Conservation (phyloP, 1,140 invertebrate genomes). For the Drosophila burlai region DNA sequence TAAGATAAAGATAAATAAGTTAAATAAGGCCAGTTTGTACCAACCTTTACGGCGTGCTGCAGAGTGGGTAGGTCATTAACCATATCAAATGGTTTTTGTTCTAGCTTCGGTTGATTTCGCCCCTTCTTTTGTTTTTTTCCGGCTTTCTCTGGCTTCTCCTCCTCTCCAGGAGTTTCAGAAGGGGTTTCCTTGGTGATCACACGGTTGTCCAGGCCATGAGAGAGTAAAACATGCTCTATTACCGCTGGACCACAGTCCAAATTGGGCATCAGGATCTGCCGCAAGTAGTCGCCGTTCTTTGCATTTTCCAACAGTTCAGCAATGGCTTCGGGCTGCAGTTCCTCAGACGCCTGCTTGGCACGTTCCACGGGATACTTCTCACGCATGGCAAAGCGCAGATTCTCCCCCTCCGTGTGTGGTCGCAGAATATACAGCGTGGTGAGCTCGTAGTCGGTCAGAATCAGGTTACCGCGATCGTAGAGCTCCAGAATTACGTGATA, state of each 20-base stretch:
- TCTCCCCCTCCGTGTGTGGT: constrained; percentile 96
- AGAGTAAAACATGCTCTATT: constrained; percentile 94
- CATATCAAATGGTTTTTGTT: constrained; percentile 87
- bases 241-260: constrained; percentile 95
- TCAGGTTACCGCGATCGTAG: constrained; percentile 98
- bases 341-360: constrained; percentile 87
- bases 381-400: constrained; percentile 95
- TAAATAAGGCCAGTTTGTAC: neutral
- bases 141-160: constrained; percentile 2
- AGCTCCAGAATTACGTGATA: constrained; percentile 98
- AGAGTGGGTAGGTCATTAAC: constrained; percentile 89
- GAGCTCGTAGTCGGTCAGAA: constrained; percentile 96
- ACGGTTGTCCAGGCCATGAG: constrained; percentile 89
- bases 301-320: constrained; percentile 88
- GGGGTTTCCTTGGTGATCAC: constrained; percentile 68
- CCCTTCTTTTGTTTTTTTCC: constrained; percentile 64
- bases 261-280: constrained; percentile 94
- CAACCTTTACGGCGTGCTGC: constrained; percentile 88
- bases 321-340: constrained; percentile 73
- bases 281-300: constrained; percentile 92
- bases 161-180: constrained; percentile 31
- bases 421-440: constrained; percentile 97
- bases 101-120: constrained; percentile 23
- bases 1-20: neutral
- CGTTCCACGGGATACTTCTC: constrained; percentile 95